phyloP scores from a whole-genome alignment of 2,113 vertebrate genomes.

The Pan paniscus region DNA sequence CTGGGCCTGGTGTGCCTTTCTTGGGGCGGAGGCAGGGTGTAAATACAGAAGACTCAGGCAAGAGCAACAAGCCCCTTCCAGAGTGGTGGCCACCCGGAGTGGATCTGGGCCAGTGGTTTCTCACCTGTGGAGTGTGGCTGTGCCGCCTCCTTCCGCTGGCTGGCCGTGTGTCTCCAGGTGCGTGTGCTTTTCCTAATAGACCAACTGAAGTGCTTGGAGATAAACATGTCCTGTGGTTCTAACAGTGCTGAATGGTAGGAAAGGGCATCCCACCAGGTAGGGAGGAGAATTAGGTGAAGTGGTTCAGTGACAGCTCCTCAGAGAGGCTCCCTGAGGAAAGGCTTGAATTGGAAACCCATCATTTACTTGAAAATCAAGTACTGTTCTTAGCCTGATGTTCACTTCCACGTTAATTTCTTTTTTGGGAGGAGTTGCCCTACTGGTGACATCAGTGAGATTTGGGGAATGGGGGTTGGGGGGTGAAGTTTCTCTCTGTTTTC shows the following conservation, averaged over 20 bases:
- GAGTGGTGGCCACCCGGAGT: not conserved
- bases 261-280: not conserved
- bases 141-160: rapidly evolving
- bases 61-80: not conserved
- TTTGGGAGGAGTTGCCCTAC: not conserved
- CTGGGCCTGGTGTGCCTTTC: not conserved
- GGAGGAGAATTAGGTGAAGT: not conserved
- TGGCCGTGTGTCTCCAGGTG: not conserved
- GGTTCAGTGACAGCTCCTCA: not conserved
- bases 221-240: not conserved
- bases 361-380: not conserved
- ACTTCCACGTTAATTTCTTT: not conserved
- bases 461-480: rapidly evolving
- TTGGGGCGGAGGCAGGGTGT: rapidly evolving
- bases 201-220: not conserved
- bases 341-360: not conserved
- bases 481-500: not conserved
- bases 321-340: not conserved
- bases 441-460: not conserved
- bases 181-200: not conserved
- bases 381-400: not conserved
- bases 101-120: not conserved
- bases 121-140: rapidly evolving
- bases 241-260: rapidly evolving
- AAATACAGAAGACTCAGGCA: not conserved